These are phyloP conservation scores for Saccostrea echinata DNA, from an alignment of 1,140 invertebrate genomes.

Conservation along the genomic window DNA sequence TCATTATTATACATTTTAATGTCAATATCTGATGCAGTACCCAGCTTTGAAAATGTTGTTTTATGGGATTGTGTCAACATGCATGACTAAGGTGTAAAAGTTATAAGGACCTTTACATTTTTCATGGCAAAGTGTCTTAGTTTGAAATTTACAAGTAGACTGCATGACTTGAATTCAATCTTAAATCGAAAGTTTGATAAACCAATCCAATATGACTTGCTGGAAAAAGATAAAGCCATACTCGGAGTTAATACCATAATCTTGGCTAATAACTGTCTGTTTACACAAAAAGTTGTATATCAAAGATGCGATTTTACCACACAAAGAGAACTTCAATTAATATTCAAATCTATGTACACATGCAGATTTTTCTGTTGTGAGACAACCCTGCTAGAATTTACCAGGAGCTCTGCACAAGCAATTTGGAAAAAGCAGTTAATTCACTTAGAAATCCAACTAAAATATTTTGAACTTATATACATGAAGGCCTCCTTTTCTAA, in stretches of 20 bases:
- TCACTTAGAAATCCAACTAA: neutral
- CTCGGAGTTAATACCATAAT: neutral
- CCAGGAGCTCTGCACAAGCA: neutral
- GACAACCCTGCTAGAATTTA: neutral
- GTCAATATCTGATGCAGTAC: no score
- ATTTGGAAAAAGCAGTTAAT: neutral
- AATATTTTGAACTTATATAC: neutral
- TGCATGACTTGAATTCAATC: neutral
- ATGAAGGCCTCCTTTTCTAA: no score
- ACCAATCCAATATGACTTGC: neutral
- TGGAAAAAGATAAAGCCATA: neutral
- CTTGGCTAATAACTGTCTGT: slow-evolving; percentile 25
- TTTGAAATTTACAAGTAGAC: neutral
- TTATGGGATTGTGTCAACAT: no score
- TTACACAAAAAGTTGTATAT: slow-evolving; percentile 25
- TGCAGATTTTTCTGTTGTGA: slow-evolving; percentile 24
- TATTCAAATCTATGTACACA: slow-evolving; percentile 20
- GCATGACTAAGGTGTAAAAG: no score
- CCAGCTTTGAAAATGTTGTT: no score
- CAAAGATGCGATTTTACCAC: slow-evolving; percentile 14
- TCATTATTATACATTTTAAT: no score
- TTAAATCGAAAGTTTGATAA: slow-evolving; percentile 4
- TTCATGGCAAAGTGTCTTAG: neutral
- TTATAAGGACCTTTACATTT: neutral
- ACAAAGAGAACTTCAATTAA: slow-evolving; percentile 23